phyloP scores from a whole-genome alignment of 2,797 vertebrate species.

The Spondyliosoma cantharus region DNA sequence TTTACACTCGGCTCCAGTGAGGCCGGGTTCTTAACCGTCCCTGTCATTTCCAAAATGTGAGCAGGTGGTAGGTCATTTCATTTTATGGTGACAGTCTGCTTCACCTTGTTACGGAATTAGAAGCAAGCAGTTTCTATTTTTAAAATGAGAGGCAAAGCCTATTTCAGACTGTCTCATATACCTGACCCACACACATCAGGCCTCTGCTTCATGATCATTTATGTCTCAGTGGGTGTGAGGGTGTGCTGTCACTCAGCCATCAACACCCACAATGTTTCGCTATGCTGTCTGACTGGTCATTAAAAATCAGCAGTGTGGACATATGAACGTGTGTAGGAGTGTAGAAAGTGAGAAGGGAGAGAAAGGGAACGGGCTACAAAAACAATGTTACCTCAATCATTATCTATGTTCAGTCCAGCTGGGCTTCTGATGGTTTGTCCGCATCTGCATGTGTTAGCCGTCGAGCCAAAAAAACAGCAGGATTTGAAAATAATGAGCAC shows the following conservation, averaged over 20 bases:
- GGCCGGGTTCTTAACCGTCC: conserved; percentile 58
- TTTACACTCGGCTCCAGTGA: conserved; percentile 53
- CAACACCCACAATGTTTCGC: conserved; percentile 31
- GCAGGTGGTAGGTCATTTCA: conserved; percentile 73
- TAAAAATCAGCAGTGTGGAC: conserved; percentile 21
- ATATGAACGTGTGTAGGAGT: neutral
- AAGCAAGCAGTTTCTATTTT: conserved; percentile 62
- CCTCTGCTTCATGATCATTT: conserved; percentile 25
- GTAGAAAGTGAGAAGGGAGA: neutral
- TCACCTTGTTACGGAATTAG: conserved; percentile 59
- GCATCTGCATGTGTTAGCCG: conserved; percentile 28
- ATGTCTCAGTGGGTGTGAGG: conserved; percentile 25
- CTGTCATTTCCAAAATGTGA: conserved; percentile 72
- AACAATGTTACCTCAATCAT: conserved; percentile 31
- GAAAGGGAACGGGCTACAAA: conserved; percentile 1
- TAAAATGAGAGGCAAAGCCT: conserved; percentile 50
- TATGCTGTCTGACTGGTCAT: conserved; percentile 32
- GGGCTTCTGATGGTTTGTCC: conserved; percentile 31
- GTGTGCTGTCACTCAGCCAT: conserved; percentile 25
- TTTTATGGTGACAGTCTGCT: conserved; percentile 66
- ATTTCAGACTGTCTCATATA: conserved; percentile 37
- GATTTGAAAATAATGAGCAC: conserved; percentile 59
- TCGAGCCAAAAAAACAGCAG: conserved; percentile 40
- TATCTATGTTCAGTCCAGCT: conserved; percentile 34
- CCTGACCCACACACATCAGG: conserved; percentile 39